Conservation (phyloP, 2,113 vertebrate genomes). For the Panthera uncia region DNA sequence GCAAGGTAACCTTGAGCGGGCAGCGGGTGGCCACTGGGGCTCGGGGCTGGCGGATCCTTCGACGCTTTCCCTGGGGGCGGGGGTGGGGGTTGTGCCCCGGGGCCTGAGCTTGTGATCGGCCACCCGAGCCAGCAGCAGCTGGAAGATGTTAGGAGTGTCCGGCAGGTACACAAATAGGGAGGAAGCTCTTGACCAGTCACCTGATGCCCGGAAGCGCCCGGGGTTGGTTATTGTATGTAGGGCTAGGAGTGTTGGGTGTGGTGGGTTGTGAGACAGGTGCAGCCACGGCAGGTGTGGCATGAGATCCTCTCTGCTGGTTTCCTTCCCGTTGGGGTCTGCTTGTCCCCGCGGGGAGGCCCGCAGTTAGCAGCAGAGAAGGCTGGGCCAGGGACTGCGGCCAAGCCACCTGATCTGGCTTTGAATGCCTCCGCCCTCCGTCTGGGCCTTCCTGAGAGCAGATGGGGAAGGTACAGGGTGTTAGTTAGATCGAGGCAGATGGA, state of each 20-base stretch:
- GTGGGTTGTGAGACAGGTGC: not conserved
- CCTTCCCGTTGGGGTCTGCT: not conserved
- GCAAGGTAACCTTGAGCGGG: no score
- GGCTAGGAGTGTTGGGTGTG: not conserved
- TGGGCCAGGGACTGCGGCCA: not conserved
- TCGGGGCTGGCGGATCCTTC: not conserved
- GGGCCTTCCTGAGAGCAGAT: not conserved
- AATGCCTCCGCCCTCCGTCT: not conserved
- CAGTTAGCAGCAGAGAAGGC: not conserved
- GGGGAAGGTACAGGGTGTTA: not conserved
- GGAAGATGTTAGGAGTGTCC: not conserved
- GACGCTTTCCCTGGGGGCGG: not conserved
- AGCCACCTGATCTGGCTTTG: not conserved
- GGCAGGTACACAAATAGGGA: not conserved
- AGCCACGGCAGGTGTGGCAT: not conserved
- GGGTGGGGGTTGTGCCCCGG: not conserved
- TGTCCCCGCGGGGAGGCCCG: not conserved
- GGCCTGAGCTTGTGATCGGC: not conserved
- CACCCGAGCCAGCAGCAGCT: not conserved
- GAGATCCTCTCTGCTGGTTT: no score
- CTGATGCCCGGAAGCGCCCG: not conserved
- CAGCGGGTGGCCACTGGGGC: no score
- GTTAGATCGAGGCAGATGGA: not conserved
- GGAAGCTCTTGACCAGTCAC: conserved; percentile 15
- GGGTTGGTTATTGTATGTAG: not conserved